Evolutionary conservation across 2,797 vertebrate species (phyloP).

Genomic region (Semaprochilodus insignis): DNA sequence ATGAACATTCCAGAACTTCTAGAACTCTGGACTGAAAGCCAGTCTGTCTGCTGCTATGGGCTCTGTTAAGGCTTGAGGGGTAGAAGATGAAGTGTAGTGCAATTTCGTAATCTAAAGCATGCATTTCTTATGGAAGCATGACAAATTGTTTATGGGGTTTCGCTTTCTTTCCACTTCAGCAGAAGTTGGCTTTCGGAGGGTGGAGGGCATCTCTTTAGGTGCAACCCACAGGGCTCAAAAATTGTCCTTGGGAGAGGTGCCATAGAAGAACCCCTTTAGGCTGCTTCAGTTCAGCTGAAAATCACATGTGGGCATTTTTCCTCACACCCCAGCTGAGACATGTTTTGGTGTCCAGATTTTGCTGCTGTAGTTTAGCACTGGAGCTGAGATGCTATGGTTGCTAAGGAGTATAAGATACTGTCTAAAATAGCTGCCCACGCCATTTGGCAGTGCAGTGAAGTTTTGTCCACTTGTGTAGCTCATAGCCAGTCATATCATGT

Average conservation of each 20-base stretch:
- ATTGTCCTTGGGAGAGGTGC: neutral
- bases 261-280: neutral
- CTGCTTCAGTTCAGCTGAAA: neutral
- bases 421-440: neutral
- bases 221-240: neutral
- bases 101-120: constrained; percentile 36
- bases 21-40: constrained; percentile 26
- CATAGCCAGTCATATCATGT: neutral
- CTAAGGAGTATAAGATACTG: neutral
- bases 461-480: neutral
- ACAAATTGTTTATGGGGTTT: neutral
- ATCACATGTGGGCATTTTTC: neutral
- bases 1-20: constrained; percentile 23
- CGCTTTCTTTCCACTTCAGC: neutral
- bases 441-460: neutral
- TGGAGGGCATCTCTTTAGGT: neutral
- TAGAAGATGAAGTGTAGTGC: constrained; percentile 23
- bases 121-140: constrained; percentile 3
- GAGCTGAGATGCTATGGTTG: neutral
- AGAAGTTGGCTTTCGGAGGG: no score
- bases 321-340: neutral
- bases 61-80: constrained; percentile 28
- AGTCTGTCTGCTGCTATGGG: constrained; percentile 20
- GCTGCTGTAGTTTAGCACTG: neutral
- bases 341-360: neutral